Base-by-base conservation (phyloP, 37 sponge, comb jelly and placozoan species). In the Ephydatia muelleri region DNA sequence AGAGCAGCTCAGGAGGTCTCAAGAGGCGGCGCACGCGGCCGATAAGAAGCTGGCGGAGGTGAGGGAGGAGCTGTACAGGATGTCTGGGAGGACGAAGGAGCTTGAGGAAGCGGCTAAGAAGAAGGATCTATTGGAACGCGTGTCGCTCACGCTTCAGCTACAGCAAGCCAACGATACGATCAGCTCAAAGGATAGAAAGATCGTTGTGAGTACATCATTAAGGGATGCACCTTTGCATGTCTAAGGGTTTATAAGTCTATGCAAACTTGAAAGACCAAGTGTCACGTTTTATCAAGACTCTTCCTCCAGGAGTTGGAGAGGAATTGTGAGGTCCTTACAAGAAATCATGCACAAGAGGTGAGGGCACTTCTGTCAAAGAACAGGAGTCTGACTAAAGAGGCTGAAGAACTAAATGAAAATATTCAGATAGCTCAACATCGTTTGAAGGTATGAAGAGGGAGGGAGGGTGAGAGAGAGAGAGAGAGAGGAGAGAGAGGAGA, bases 361-460 rank as follows among this genome's bases (percentile, higher is more conserved):
- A 85, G 75, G n/a, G 49, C 11, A 28, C 76, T 90, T 48, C 43
- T 47, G 77, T 35, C 23, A 25, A 90, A 80, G 77, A 84, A 85
- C 72, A 85, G 36, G 43, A 31, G 71, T 37, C 78, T 90, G 57
- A 3, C 66, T 13, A 26, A 49, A 9, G 71, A 80, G 28, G 3
- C 32, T 23, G 77, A 32, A 12, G 57, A 38, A 6, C 77, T 81
- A 11, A 65, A 57, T 2, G 70, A 90, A 1, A 67, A 43, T 3
- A 1, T 32, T 32, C 64, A 80, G 47, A 80, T 48, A 68, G 27
- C 77, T 8, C 80, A 68, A 23, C 21, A 36, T 16, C 85, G 81
- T 26, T 40, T 90, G 21, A 90, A 74, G 82, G 90, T 90, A 80
- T 30, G 82, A n/a, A n/a, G n/a, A n/a, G n/a, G n/a, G n/a, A n/a